A percentile compares a stretch with the other conserved stretches of the same genome.
These are phyloP conservation scores for Dendrolimus pini DNA, from an alignment of 2,888 invertebrate genomes.

Conservation along the genomic window DNA sequence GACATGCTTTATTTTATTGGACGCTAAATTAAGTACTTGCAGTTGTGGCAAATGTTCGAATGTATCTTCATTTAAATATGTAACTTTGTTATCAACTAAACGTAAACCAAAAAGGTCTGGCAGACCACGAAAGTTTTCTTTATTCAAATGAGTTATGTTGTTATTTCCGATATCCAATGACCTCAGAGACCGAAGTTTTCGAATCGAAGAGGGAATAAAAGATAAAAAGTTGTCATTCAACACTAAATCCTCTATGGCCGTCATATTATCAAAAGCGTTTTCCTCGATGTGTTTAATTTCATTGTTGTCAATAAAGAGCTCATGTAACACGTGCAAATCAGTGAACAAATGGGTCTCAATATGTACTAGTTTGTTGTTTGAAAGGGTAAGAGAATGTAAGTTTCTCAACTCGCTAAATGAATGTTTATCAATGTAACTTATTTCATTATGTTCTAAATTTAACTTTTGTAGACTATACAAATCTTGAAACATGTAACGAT, in stretches of 20 bases:
- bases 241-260: constrained; percentile 84
- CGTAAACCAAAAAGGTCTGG: constrained; percentile 85
- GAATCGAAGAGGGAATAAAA: constrained; percentile 80
- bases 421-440: constrained; percentile 81
- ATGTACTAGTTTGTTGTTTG: constrained; percentile 81
- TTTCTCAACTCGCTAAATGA: constrained; percentile 86
- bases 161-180: constrained; percentile 90
- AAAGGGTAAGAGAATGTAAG: constrained; percentile 84
- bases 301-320: constrained; percentile 85
- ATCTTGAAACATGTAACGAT: constrained; percentile 83
- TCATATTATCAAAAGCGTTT: constrained; percentile 85
- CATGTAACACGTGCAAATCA: constrained; percentile 83
- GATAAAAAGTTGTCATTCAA: constrained; percentile 83
- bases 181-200: constrained; percentile 81
- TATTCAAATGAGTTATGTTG: constrained; percentile 82
- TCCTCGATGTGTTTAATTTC: constrained; percentile 81
- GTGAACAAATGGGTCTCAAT: constrained; percentile 82
- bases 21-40: constrained; percentile 87
- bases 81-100: constrained; percentile 87
- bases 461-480: constrained; percentile 85
- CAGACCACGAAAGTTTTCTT: constrained; percentile 84
- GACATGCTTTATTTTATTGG: constrained; percentile 84
- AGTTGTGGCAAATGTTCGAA: constrained; percentile 85
- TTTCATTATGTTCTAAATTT: constrained; percentile 83
- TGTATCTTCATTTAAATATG: constrained; percentile 83